phyloP scores from a whole-genome alignment of 2,113 vertebrate species.

The Dendrocopos noguchii region DNA sequence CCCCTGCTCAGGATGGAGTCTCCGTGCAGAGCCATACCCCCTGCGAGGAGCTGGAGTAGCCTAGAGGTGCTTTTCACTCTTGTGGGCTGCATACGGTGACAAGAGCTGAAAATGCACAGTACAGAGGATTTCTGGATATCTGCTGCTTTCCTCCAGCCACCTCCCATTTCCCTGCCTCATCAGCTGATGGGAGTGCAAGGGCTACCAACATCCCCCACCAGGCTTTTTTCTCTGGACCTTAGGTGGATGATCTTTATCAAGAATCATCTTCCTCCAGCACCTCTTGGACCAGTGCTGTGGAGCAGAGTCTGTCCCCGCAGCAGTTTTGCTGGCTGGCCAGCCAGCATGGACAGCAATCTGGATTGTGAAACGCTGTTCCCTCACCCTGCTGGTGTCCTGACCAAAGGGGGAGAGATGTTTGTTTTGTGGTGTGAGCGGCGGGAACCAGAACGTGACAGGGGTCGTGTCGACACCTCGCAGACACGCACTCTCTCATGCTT shows the following conservation, averaged over 20 bases:
- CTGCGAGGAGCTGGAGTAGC: conserved; percentile 45
- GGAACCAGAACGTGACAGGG: neutral
- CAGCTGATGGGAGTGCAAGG: accelerated
- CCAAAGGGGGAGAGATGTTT: conserved; percentile 5
- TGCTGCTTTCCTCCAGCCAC: conserved; percentile 1
- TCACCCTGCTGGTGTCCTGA: neutral
- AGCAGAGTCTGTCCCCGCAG: conserved; percentile 4
- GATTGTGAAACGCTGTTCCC: neutral
- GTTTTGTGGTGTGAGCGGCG: neutral
- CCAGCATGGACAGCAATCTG: neutral
- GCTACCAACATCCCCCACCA: neutral
- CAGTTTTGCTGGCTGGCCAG: conserved; percentile 19
- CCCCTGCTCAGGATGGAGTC: neutral
- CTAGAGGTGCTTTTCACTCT: conserved; percentile 47
- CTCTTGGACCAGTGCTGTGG: neutral
- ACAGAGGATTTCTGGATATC: neutral
- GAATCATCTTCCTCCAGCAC: neutral
- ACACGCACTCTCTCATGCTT: neutral
- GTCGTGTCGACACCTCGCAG: neutral
- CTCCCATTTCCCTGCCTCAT: neutral
- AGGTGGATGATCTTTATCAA: neutral
- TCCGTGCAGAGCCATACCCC: conserved; percentile 6
- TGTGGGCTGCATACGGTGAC: neutral
- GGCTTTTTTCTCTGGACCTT: neutral
- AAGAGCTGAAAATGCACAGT: conserved; percentile 22